Evolutionary conservation across 2,888 invertebrate genomes (phyloP), one percentile per base, ranked within the genome.

Genomic region (Serripes groenlandicus): DNA sequence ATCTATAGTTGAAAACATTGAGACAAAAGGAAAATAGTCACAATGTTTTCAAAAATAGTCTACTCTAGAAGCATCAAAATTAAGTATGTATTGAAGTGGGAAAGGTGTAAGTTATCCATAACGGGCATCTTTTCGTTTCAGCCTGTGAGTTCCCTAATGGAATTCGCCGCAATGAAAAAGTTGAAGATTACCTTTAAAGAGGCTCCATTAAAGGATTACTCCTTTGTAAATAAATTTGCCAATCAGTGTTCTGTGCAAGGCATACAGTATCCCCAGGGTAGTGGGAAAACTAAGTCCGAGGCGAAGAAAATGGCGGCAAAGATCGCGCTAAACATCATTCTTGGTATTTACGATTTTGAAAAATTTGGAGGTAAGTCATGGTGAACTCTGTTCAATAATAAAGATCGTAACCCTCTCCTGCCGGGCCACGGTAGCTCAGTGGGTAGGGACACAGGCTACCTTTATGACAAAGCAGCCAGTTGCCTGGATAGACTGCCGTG

Each of bases 211-310:
- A 79, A 88, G 26, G 72, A 72, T 11, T 82, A 85, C 28, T 86
- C 89, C 7, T 66, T 89, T 7, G 62, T 82, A 0, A 88, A 86
- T 49, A 90, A 83, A 68, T 94, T 93, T 89, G 93, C 92, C n/a
- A 77, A 76, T 52, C 83, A 86, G 52, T 93, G 92, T 60, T 81
- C 80, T 5, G 83, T 94, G 1, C 87, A 93, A 73, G 92, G 91
- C 5, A 76, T 74, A 60, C 34, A 77, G 9, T 93, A 90, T 71
- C 91, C 91, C 5, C 92, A 91, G 70, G 93, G 94, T 21, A 82
- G 85, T 0, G 94, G 93, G 3, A 89, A 85, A 26, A 94, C 92
- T 1, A 94, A 94, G 83, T 94, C 94, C 75, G 93, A 94, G 15
- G 94, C 94, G 0, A 94, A 94, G 82, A 90, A 90, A 1, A 81